Base-by-base conservation (phyloP, 2,888 invertebrate genomes). In the Nemapogon koenigi region DNA sequence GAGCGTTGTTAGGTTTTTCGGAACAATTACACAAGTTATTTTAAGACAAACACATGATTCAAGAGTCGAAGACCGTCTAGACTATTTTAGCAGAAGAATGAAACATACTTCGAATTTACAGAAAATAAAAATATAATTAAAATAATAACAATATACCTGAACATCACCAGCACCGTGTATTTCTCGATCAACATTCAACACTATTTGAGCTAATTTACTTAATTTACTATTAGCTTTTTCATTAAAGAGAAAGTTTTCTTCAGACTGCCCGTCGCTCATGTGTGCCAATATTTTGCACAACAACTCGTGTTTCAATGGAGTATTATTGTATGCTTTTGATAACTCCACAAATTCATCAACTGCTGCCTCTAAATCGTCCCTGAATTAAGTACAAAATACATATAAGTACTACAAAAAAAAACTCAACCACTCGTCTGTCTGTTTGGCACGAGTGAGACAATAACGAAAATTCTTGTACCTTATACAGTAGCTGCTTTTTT, bases 291-390 rank as follows among this genome's bases (percentile, higher is more conserved):
- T 59, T 30, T 53, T 59, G 40, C 66, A 66, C 3, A 87, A 51
- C 1, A 89, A 44, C 57, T 87, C 87, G 45, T 86, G 82, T 50
- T 86, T 85, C 7, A 87, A 54, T 0, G 89, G 89, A 0, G 87
- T 85, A 46, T 81, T 83, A 37, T 73, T 80, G 52, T 85, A 82
- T 29, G 73, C 68, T 1, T 63, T 52, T 0, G 81, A 72, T 37
- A 83, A 55, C 1, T 64, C 52, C 13, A 59, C 54, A 49, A 83
- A 88, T 41, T 81, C 81, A n/a, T 70, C 52, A 0, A 86, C 79
- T 0, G 87, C 85, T 16, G 62, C 65, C 42, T 62, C 52, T 15
- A 83, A 42, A 41, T 83, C 65, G 18, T 66, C 60, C 26, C 82
- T 82, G 50, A 39, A 47, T 25, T 2, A 4, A 11, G 13, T 7